A percentile compares a stretch with the other conserved stretches of the same genome.
These are phyloP conservation scores for Chrysomela aeneicollis DNA, from an alignment of 2,888 invertebrate species.

Conservation along the genomic window DNA sequence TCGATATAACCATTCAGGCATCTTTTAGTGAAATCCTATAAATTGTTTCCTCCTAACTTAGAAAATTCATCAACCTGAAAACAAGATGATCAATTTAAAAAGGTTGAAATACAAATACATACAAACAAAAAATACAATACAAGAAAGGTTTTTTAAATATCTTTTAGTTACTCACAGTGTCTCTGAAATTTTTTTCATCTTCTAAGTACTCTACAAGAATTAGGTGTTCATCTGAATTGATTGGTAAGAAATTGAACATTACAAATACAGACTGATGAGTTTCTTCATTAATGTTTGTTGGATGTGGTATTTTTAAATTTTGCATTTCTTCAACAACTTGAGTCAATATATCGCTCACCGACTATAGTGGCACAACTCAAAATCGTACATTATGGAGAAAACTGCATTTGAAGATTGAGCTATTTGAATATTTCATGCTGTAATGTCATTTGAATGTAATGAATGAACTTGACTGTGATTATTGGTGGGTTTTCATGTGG, in stretches of 20 bases:
- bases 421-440: no score
- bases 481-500: no score
- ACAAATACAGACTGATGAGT: conserved; percentile 8
- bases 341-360: background rate
- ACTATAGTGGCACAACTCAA: no score
- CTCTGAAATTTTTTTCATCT: background rate
- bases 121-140: no score
- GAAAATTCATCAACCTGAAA: conserved; percentile 19
- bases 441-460: no score
- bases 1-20: background rate
- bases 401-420: no score
- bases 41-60: conserved; percentile 16
- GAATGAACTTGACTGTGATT: no score
- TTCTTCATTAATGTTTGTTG: background rate
- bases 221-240: conserved; percentile 14
- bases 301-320: background rate
- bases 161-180: background rate
- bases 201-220: conserved; percentile 1
- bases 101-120: no score
- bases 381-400: no score
- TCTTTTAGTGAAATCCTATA: conserved; percentile 16
- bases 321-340: background rate
- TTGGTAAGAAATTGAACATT: conserved; percentile 13
- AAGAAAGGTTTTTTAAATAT: background rate
- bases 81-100: conserved; percentile 6